Conservation (phyloP, 1,140 invertebrate genomes). For the Ericerus pela region DNA sequence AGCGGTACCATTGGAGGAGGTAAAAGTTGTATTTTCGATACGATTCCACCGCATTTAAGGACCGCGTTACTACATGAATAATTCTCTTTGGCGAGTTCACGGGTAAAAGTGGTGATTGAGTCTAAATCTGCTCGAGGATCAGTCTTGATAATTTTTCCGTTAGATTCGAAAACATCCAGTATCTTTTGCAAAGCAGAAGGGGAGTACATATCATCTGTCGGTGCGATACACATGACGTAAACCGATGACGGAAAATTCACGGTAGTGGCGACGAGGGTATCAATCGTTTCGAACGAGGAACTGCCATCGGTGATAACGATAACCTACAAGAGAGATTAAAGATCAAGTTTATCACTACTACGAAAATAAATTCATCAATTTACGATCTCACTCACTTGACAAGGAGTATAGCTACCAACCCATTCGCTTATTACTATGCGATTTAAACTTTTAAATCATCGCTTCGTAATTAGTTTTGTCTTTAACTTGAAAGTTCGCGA, state of each 20-base stretch:
- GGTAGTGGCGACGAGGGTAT: slow-evolving; percentile 28
- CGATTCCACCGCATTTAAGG: slow-evolving; percentile 60
- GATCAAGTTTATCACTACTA: too few relatives aligned
- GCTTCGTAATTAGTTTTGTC: slow-evolving; percentile 71
- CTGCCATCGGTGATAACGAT: slow-evolving; percentile 67
- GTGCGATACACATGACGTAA: slow-evolving; percentile 2
- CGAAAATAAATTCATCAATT: too few relatives aligned
- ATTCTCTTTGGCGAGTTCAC: slow-evolving; percentile 57
- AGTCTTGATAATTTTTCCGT: not conserved
- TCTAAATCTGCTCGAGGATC: slow-evolving; percentile 32
- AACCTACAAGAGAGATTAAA: slow-evolving; percentile 35
- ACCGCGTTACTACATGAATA: slow-evolving; percentile 59
- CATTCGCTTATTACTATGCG: slow-evolving; percentile 65
- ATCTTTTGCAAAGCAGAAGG: not conserved
- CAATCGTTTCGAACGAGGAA: slow-evolving; percentile 9
- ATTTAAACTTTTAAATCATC: slow-evolving; percentile 56
- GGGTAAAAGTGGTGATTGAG: slow-evolving; percentile 49
- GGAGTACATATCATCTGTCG: not conserved
- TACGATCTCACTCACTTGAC: slow-evolving; percentile 63
- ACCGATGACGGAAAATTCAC: slow-evolving; percentile 27
- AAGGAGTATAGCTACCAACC: slow-evolving; percentile 62
- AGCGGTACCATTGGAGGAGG: slow-evolving; percentile 59
- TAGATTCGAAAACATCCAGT: not conserved
- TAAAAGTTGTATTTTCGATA: slow-evolving; percentile 54
- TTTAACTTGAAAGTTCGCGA: slow-evolving; percentile 58